Evolutionary conservation across 2,797 vertebrate genomes (phyloP).

Genomic region (Dendrocincla tyrannina): DNA sequence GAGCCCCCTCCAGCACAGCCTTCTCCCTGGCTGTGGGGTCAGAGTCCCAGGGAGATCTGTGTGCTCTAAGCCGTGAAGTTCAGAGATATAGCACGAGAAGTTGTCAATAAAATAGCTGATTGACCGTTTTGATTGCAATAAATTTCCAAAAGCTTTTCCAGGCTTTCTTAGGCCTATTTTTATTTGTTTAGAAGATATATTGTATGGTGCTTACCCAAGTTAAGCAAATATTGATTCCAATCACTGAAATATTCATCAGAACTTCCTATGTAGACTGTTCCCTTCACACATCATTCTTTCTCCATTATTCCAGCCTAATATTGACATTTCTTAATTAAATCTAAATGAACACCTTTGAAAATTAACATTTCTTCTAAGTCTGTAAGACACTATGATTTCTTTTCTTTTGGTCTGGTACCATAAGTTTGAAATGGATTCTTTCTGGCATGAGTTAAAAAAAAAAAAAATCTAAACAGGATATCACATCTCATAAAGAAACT

Average conservation of each 20-base stretch:
- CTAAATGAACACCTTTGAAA: not conserved
- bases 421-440: constrained; percentile 15
- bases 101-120: not conserved
- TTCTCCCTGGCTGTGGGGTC: not conserved
- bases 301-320: not conserved
- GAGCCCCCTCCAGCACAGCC: not conserved
- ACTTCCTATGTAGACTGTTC: not conserved
- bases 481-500: constrained; percentile 60
- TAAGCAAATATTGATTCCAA: constrained; percentile 18
- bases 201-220: not conserved
- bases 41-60: fast-evolving
- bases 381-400: not conserved
- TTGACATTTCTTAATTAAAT: not conserved
- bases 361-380: not conserved
- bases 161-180: not conserved
- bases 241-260: not conserved
- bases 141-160: not conserved
- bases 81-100: not conserved
- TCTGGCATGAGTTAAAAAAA: constrained; percentile 18
- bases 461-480: constrained; percentile 24
- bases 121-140: not conserved
- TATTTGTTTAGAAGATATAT: not conserved
- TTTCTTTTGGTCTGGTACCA: not conserved
- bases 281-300: not conserved
- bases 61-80: not conserved